These are phyloP conservation scores for Thymelicus acteon DNA, from an alignment of 2,888 invertebrate genomes.

Conservation along the genomic window DNA sequence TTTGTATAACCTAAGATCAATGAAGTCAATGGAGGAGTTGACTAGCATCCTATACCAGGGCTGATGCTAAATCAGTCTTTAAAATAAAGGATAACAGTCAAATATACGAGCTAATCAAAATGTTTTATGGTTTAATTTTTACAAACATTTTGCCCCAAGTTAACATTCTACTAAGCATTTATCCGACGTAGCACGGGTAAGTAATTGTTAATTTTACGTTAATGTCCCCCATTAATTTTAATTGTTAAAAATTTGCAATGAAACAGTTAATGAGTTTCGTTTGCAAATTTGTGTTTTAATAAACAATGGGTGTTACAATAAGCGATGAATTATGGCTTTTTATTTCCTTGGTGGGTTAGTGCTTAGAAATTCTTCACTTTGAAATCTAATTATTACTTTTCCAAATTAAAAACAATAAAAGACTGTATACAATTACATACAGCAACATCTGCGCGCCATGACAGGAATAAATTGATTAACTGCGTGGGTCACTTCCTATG, in stretches of 20 bases:
- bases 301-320: constrained; percentile 3
- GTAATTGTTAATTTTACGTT: constrained; percentile 2
- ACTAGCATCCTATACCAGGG: too few species aligned
- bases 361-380: neutral
- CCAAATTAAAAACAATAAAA: too few species aligned
- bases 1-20: too few species aligned
- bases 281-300: constrained; percentile 12
- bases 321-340: neutral
- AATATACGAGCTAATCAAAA: too few species aligned
- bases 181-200: neutral
- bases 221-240: neutral
- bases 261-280: constrained; percentile 20
- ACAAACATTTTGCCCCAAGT: neutral
- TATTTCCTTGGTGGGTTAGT: neutral
- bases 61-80: too few species aligned
- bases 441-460: too few species aligned
- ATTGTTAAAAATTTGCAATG: constrained; percentile 1
- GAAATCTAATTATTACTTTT: neutral
- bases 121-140: neutral
- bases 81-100: too few species aligned
- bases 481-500: too few species aligned
- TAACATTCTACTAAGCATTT: neutral
- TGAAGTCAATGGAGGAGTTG: too few species aligned
- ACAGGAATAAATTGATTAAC: too few species aligned
- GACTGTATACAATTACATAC: too few species aligned